Base-by-base conservation (phyloP, 2,113 vertebrate species). In the Prochilodus magdalenae region DNA sequence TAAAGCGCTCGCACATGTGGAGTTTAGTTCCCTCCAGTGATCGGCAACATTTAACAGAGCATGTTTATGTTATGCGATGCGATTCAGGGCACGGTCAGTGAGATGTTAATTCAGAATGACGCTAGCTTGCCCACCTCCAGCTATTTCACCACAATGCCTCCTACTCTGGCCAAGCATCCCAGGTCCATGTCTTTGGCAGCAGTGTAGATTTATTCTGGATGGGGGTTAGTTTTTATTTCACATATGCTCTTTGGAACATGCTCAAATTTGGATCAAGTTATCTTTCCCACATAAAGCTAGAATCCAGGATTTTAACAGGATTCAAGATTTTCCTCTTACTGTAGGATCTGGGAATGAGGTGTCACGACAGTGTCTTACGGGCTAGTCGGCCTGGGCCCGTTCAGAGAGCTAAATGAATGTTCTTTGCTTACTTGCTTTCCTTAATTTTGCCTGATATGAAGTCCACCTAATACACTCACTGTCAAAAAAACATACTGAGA, bases 81-180 rank as follows among this genome's bases (percentile, higher is more conserved):
- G 30, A 12, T 60, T 60, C 57, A 26, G 57, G 57, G n/a, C 57
- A 60, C 20, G 57, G 11, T 10, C 30, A 10, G 30, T 12, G 33
- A 70, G 66, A 44, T 69, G 66, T 20, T 69, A 40, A 69, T 70
- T n/a, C 66, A n/a, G 20, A 70, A n/a, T n/a, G 66, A 69, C 20
- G 16, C 7, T n/a, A 36, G 66, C 66, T 24, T 44, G 33, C 40
- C 33, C 33, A 13, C 66, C 22, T 20, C 20, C 30, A 20, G 66
- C 66, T 40, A n/a, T n/a, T 33, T 7, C 20, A 14, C 10, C 30
- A 40, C 66, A 20, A 13, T 69, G 66, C 30, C 22, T 44, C 33
- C 65, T 20, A 11, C 30, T 20, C 30, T 16, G n/a, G 30, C 65
- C 27, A 29, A 65, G 62, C 12, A 30, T 6, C 62, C 27, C 20